Evolutionary conservation across 2,113 vertebrate genomes (phyloP), one percentile per base, ranked within the genome.

Genomic region (Helogale parvula): DNA sequence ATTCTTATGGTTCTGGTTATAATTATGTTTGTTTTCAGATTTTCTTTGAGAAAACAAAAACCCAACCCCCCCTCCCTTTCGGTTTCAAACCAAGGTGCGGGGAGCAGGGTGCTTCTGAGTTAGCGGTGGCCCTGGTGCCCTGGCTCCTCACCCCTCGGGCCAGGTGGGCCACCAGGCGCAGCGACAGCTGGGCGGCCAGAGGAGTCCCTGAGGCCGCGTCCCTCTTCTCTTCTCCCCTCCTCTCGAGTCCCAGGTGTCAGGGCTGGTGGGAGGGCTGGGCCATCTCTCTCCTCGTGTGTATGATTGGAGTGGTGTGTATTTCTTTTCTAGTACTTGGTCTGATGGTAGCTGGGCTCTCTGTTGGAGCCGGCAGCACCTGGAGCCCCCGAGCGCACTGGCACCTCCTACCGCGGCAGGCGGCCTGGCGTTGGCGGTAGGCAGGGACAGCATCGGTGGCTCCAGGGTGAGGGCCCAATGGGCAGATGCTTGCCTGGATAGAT

Each of bases 321-420:
- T 97, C 91, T 97, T 98, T 98, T 99, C 99, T 99, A 99, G 98
- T 99, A 99, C 98, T 99, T 98, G 98, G 99, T 99, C 98, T 99
- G 96, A 98, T 88, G 99, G 98, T 98, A 98, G 99, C 99, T 99
- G 99, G 98, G 99, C 99, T 94, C 98, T 98, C 60, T 35, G 86
- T 89, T 63, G 45, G 90, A 87, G 94, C 91, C 82, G 31, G 93
- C 92, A 66, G 92, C 93, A 33, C 97, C 96, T 90, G 95, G 92
- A 96, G 88, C 94, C 97, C 97, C 90, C 65, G 35, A 19, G 65
- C 77, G 95, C 94, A 45, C 16, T 27, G 14, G 50, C 90, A 71
- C 90, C 91, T 92, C 93, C 97, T 86, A 38, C 82, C 63, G 29
- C 77, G 94, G 80, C 96, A 12, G 93, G 88, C 94, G 23, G 97